Evolutionary conservation across 92 coral and sea anemone species (phyloP).

Genomic region (Scolanthus callimorphus): DNA sequence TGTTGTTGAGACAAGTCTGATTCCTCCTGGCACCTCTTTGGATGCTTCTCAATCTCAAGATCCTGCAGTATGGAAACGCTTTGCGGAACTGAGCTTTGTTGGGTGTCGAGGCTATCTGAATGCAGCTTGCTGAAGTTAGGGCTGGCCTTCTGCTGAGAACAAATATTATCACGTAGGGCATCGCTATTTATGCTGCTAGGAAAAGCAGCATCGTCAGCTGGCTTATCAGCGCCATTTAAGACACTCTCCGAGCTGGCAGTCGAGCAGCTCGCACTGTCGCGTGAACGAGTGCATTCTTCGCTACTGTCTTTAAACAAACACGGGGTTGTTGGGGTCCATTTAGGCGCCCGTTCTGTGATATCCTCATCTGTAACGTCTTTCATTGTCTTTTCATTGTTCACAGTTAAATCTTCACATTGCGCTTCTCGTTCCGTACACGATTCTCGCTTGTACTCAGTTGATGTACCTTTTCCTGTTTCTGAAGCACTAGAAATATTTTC

Average conservation of each 20-base stretch:
- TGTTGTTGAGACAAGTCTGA: neutral
- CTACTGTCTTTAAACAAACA: neutral
- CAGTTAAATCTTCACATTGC: no score
- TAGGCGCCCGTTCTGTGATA: no score
- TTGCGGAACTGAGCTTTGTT: constrained; percentile 1
- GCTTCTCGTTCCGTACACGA: neutral
- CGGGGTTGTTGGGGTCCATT: neutral
- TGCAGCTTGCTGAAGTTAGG: neutral
- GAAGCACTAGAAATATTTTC: no score
- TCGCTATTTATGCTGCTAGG: neutral
- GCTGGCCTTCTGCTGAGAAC: neutral
- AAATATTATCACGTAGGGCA: no score
- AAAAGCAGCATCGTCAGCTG: neutral
- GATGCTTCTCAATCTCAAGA: neutral
- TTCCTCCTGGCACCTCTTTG: no score
- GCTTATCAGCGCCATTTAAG: neutral
- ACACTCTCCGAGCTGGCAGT: neutral
- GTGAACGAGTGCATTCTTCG: neutral
- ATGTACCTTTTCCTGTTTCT: no score
- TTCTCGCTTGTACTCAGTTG: no score
- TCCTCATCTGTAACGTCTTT: no score
- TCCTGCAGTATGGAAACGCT: neutral
- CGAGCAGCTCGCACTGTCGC: no score
- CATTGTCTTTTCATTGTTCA: no score
- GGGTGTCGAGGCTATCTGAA: neutral